Evolutionary conservation across 2,888 invertebrate species (phyloP).

Genomic region (Drosophila merina): DNA sequence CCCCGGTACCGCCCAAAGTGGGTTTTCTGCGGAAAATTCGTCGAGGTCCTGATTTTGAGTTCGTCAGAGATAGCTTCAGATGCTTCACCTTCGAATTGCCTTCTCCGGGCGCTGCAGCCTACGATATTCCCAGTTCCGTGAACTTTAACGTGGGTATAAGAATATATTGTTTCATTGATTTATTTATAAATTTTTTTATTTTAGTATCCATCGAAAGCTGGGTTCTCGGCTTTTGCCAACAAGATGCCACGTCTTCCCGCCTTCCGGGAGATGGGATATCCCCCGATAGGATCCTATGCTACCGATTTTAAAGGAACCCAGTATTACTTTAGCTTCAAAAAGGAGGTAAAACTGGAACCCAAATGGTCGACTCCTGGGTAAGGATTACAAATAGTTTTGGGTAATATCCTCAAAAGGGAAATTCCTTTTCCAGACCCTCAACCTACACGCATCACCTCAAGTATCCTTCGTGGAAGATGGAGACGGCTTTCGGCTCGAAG

Average conservation of each 20-base stretch:
- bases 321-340: constrained; percentile 73
- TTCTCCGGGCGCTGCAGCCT: constrained; percentile 74
- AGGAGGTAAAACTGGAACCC: constrained; percentile 27
- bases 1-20: constrained; percentile 84
- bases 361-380: constrained; percentile 67
- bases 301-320: constrained; percentile 35
- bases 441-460: constrained; percentile 62
- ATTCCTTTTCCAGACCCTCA: constrained; percentile 58
- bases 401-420: background rate
- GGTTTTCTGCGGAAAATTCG: constrained; percentile 85
- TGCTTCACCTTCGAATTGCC: constrained; percentile 66
- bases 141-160: constrained; percentile 69
- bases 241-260: constrained; percentile 68
- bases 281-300: constrained; percentile 79
- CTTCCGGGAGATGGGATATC: constrained; percentile 41
- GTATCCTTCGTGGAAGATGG: constrained; percentile 59
- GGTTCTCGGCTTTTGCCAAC: constrained; percentile 78
- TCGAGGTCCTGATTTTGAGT: constrained; percentile 84
- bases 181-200: background rate
- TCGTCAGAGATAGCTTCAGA: constrained; percentile 84
- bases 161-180: background rate
- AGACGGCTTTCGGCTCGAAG: constrained; percentile 71
- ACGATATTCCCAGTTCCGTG: constrained; percentile 53
- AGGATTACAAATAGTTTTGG: background rate
- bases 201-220: constrained; percentile 78